Evolutionary conservation across 2,113 vertebrate species (phyloP).

Genomic region (Tyto alba): DNA sequence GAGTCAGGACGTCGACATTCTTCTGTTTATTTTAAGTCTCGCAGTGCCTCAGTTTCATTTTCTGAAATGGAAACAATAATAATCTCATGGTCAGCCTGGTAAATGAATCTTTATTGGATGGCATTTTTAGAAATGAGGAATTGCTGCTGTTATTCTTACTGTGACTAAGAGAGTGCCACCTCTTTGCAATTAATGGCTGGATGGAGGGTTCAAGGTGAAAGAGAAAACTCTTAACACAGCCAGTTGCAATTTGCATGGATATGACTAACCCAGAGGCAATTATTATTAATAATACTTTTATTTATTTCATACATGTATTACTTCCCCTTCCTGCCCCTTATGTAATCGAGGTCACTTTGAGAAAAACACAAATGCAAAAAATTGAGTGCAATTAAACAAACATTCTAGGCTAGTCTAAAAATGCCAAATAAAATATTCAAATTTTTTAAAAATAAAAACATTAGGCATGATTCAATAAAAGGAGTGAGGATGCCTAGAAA

Average conservation of each 20-base stretch:
- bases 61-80: neutral
- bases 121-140: neutral
- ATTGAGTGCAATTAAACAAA: neutral
- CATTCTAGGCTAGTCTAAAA: neutral
- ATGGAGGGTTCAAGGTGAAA: conserved; percentile 1
- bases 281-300: conserved; percentile 1
- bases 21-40: neutral
- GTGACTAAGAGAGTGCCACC: neutral
- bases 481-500: neutral
- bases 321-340: neutral
- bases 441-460: neutral
- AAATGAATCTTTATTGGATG: neutral
- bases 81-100: neutral
- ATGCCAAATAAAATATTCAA: neutral
- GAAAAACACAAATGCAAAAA: neutral
- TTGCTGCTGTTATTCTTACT: neutral
- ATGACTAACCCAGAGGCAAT: conserved; percentile 9
- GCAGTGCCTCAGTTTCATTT: neutral
- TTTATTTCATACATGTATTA: neutral
- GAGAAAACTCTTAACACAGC: neutral
- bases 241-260: neutral
- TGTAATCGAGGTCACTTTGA: neutral
- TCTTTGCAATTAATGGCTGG: conserved; percentile 12
- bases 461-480: neutral
- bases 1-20: neutral